A percentile compares a stretch with the other conserved stretches of the same genome.
Conservation (phyloP, 1,140 invertebrate species). For the Drosophila arawakana region DNA sequence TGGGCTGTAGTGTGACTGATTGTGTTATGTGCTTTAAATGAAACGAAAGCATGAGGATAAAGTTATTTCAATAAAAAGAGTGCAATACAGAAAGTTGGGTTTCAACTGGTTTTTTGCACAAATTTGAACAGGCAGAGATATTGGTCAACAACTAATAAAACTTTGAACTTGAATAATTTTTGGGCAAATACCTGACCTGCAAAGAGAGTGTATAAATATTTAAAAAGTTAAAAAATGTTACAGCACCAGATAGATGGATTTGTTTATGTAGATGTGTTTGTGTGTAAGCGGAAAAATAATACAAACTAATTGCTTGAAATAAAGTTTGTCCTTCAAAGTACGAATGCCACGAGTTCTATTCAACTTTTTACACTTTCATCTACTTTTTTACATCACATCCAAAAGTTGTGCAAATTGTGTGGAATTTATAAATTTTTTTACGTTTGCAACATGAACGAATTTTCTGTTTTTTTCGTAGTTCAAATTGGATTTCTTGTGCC, state of each 20-base stretch:
- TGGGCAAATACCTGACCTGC: constrained; percentile 21
- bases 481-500: constrained; percentile 56
- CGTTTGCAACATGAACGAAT: constrained; percentile 38
- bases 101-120: background rate
- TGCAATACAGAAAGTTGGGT: constrained; percentile 50
- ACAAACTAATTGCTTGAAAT: constrained; percentile 73
- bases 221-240: constrained; percentile 66
- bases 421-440: constrained; percentile 56
- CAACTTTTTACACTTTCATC: constrained; percentile 50
- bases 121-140: constrained; percentile 31
- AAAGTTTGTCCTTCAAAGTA: constrained; percentile 66
- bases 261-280: constrained; percentile 4
- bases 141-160: constrained; percentile 78
- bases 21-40: background rate
- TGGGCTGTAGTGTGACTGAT: background rate
- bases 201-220: constrained; percentile 67
- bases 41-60: constrained; percentile 4
- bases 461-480: constrained; percentile 26
- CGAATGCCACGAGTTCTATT: constrained; percentile 46
- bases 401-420: constrained; percentile 56
- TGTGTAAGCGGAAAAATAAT: constrained; percentile 59
- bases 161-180: constrained; percentile 51
- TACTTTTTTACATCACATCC: constrained; percentile 26
- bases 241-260: constrained; percentile 7
- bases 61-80: constrained; percentile 43